Percentiles rank a stretch among this genome's conserved stretches.
phyloP scores from a whole-genome alignment of 2,113 vertebrate species.

The Platanista minor region DNA sequence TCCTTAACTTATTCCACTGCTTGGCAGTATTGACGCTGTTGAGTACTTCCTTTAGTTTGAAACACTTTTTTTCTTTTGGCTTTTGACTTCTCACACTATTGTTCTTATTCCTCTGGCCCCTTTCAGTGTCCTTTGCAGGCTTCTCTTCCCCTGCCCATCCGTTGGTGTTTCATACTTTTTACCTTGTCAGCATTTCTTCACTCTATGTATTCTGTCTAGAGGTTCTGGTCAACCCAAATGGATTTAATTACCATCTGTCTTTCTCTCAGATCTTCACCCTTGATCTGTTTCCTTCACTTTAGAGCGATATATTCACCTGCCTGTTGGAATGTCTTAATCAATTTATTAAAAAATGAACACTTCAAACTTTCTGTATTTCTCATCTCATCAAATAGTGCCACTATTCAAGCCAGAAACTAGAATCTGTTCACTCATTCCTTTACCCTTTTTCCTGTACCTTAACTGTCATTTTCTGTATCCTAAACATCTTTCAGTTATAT shows the following conservation, averaged over 20 bases:
- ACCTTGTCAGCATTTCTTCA: neutral
- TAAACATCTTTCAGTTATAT: neutral
- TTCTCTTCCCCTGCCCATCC: neutral
- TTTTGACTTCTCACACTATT: neutral
- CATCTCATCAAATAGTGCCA: neutral
- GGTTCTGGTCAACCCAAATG: neutral
- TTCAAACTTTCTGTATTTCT: neutral
- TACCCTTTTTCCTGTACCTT: neutral
- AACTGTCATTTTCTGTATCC: neutral
- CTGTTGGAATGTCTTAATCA: neutral
- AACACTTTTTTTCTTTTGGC: neutral
- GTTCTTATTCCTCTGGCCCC: neutral
- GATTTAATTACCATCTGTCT: neutral
- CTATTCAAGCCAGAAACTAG: neutral
- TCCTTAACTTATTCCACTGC: neutral
- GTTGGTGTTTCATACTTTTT: neutral
- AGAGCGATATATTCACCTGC: neutral
- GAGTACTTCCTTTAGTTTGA: neutral
- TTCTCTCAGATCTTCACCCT: neutral
- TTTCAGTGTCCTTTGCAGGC: neutral
- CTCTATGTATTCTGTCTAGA: neutral
- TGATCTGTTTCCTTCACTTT: slow-evolving; percentile 30
- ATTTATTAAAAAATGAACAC: neutral
- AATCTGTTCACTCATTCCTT: neutral
- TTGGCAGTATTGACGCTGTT: neutral